A percentile compares a stretch with the other conserved stretches of the same genome.
phyloP scores from a whole-genome alignment of 2,888 invertebrate genomes.

The Nephrotoma flavescens region DNA sequence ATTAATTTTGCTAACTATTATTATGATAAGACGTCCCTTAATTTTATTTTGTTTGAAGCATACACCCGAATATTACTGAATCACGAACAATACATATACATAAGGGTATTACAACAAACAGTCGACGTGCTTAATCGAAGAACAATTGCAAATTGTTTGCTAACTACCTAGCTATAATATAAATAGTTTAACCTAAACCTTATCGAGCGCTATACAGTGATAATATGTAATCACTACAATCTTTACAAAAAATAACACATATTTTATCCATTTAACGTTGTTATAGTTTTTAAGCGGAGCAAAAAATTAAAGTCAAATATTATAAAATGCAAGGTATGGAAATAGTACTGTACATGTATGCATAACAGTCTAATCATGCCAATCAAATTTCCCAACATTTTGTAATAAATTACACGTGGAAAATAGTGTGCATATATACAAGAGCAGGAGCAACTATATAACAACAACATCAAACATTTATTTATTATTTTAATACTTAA shows the following conservation, averaged over 20 bases:
- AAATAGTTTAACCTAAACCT: background rate
- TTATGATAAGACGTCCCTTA: too few relatives aligned
- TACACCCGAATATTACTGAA: background rate
- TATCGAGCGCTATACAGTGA: background rate
- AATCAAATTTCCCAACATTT: background rate
- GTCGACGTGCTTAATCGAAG: background rate
- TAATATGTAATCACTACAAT: background rate
- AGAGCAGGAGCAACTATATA: background rate
- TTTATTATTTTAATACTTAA: background rate
- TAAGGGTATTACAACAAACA: background rate
- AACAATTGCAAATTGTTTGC: background rate
- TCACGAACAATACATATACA: background rate
- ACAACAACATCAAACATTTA: background rate
- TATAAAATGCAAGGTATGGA: background rate
- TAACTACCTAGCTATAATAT: background rate
- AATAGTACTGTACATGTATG: background rate
- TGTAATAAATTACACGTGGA: background rate
- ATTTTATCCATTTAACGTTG: background rate
- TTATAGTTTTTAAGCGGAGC: background rate
- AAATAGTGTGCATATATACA: background rate
- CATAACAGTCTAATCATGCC: background rate
- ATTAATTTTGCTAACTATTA: background rate
- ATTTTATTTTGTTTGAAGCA: too few relatives aligned
- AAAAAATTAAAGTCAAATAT: background rate
- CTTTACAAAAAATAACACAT: background rate